These are phyloP conservation scores for Elachura formosa DNA, from an alignment of 2,113 vertebrate species.

Conservation along the genomic window DNA sequence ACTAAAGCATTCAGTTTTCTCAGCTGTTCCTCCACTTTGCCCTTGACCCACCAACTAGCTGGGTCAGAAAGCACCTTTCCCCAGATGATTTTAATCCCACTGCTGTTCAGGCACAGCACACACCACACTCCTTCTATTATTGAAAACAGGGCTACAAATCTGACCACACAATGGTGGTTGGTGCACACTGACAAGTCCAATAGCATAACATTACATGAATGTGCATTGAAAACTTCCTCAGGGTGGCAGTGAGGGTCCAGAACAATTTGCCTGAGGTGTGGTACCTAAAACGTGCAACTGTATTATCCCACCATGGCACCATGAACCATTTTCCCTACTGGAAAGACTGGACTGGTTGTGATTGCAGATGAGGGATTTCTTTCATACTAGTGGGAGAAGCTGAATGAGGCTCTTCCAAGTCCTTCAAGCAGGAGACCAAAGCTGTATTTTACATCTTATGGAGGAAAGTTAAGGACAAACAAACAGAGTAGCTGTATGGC, in stretches of 20 bases:
- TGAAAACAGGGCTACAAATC: not conserved
- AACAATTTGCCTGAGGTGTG: not conserved
- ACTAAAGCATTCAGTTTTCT: not conserved
- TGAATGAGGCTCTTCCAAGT: not conserved
- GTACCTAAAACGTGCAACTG: not conserved
- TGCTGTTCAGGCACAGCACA: not conserved
- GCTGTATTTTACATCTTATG: not conserved
- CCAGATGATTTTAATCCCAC: not conserved
- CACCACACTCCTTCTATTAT: not conserved
- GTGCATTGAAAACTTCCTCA: not conserved
- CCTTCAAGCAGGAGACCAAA: not conserved
- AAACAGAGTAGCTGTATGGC: not conserved
- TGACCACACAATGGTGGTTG: not conserved
- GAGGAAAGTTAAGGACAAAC: not conserved
- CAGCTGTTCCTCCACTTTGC: not conserved
- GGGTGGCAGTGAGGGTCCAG: conserved; percentile 11
- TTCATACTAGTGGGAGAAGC: not conserved
- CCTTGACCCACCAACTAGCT: not conserved
- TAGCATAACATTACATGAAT: rapidly evolving
- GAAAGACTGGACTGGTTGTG: not conserved
- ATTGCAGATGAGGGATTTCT: not conserved
- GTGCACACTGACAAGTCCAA: rapidly evolving
- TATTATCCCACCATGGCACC: not conserved
- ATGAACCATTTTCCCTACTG: not conserved
- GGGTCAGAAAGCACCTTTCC: not conserved